Conservation (phyloP, 2,797 vertebrate genomes). For the Coilia nasus region DNA sequence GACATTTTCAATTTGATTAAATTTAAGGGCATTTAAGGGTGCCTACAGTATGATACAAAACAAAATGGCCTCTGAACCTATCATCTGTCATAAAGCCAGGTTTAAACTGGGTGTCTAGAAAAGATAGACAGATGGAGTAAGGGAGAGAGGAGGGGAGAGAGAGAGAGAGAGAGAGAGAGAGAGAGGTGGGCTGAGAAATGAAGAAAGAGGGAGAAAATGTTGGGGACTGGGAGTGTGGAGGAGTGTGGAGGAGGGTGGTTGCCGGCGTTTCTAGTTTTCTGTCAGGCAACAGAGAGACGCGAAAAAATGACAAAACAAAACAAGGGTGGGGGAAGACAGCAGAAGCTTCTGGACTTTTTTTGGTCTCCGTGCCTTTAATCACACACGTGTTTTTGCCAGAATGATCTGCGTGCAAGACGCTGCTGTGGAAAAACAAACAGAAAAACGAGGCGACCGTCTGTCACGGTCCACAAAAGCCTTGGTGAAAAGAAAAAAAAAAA, state of each 20-base stretch:
- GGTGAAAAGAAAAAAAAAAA: neutral
- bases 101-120: conserved; percentile 32
- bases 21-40: neutral
- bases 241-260: conserved; percentile 60
- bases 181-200: conserved; percentile 54
- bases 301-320: conserved; percentile 57
- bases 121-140: conserved; percentile 49
- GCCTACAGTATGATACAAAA: neutral
- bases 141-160: conserved; percentile 47
- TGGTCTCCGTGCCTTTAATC: conserved; percentile 43
- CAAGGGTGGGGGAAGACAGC: conserved; percentile 75
- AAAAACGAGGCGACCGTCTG: neutral
- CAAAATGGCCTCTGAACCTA: neutral
- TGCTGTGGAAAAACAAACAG: neutral
- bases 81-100: neutral
- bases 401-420: neutral
- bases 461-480: neutral
- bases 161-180: conserved; percentile 59
- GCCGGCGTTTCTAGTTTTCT: conserved; percentile 69
- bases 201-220: conserved; percentile 47
- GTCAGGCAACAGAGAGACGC: conserved; percentile 59
- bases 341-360: conserved; percentile 72
- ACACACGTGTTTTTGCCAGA: conserved; percentile 32
- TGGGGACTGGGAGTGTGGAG: conserved; percentile 52
- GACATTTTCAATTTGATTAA: neutral